Evolutionary conservation across 2,888 invertebrate species (phyloP), one percentile per base, ranked within the genome.

Genomic region (Pseudococcus jackbeardsleyi): DNA sequence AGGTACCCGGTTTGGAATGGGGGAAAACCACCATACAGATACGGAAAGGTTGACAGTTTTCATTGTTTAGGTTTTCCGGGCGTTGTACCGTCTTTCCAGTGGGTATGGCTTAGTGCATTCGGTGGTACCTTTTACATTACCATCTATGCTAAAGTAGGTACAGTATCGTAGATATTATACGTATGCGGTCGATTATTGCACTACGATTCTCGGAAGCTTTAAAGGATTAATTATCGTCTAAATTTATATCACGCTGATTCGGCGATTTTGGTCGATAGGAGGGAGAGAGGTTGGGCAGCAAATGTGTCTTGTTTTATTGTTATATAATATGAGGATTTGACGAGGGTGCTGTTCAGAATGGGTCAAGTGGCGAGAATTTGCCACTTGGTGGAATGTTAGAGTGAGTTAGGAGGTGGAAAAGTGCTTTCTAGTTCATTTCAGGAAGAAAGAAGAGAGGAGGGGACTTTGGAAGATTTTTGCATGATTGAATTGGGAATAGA

Each of bases 11-110:
- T 64, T 64, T 22, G 59, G 17, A n/a, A 12, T 50, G n/a, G 59
- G 22, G 15, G 22, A 64, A 64, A 64, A 64, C 22, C 22, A 64
- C 64, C 17, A 33, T 17, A 72, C 17, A 72, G 33, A 12, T 17
- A 33, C 72, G 72, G 72, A 72, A 72, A 72, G 72, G 72, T 72
- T 72, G 72, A 72, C 72, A 72, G 72, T 72, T 72, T 72, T 72
- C 72, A 72, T 72, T 72, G 72, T 72, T 72, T 72, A 72, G 72
- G 15, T 72, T 72, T 72, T 72, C 72, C 72, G 72, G 72, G 5
- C 33, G 33, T 22, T 22, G 64, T 64, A 22, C 64, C 72, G 19
- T 17, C 33, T 54, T 54, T 54, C n/a, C n/a, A n/a, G n/a, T 54
- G n/a, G 12, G 15, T 50, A 50, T 15, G 48, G 48, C 48, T 50